Evolutionary conservation across 2,888 invertebrate genomes (phyloP), one percentile per base, ranked within the genome.

Genomic region (Ormyrus pomaceus): DNA sequence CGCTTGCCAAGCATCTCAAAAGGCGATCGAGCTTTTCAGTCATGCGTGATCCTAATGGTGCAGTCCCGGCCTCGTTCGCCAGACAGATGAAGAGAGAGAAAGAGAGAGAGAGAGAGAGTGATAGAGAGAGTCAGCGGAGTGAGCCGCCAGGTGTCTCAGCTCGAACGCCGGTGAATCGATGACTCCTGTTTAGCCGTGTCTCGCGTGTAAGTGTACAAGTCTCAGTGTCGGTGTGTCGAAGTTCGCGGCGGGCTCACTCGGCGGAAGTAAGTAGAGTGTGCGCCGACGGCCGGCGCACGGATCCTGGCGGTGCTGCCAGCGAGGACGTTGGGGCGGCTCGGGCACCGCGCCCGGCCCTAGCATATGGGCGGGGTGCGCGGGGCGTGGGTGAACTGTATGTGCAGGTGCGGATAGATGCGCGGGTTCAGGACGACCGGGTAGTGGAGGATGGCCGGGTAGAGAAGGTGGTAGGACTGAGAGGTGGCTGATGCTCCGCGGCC

Each of bases 341-440:
- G 13, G 59, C 58, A 45, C 58, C 66, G 34, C 68, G 46, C 45
- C 61, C 48, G 13, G 10, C 64, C 73, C 87, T 90, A 90, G 88
- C 89, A 90, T 88, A 90, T 89, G 86, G 87, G 89, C 77, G 90
- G 90, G 51, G 89, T 90, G 84, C 89, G 89, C 64, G 90, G 89
- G 82, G 89, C 88, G 72, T 90, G 88, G 81, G 90, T 90, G 84
- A 90, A 90, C 85, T 89, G 89, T 85, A 89, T 89, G 86, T 89
- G 90, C 80, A 90, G 84, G 80, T 90, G 87, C 62, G 90, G 90
- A 87, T 90, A 90, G 84, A 90, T 90, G 84, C 90, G 90, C 79
- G 90, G 90, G 85, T 90, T 90, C 82, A 90, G 86, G 78, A 90
- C 90, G 87, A 90, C 85, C 77, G 90, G 90, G 83, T 90, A 90